Percentiles rank a stretch among this genome's conserved stretches.
Evolutionary conservation across 2,888 invertebrate species (phyloP).

Genomic region (Euplagia quadripunctaria): DNA sequence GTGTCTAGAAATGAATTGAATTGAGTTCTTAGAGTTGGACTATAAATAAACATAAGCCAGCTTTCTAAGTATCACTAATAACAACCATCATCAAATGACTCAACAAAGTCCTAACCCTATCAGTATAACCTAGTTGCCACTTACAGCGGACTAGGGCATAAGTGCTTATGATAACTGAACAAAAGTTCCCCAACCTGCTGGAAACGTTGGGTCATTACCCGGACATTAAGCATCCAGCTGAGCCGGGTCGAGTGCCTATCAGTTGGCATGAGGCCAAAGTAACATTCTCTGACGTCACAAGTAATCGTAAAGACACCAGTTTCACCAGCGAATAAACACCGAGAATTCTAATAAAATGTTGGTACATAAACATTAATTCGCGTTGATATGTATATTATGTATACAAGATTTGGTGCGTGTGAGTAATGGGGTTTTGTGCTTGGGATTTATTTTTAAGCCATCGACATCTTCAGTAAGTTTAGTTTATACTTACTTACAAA

Average conservation of each 20-base stretch:
- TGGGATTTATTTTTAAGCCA: background rate
- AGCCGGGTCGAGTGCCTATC: slow-evolving; percentile 79
- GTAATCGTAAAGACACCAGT: slow-evolving; percentile 43
- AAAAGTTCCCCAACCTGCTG: slow-evolving; percentile 58
- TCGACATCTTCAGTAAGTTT: background rate
- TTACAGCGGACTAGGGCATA: slow-evolving; percentile 26
- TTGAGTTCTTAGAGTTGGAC: background rate
- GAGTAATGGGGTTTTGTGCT: slow-evolving; percentile 28
- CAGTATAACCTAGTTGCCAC: slow-evolving; percentile 29
- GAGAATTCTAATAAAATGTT: slow-evolving; percentile 45
- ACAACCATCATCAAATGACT: slow-evolving; percentile 37
- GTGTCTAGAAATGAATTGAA: background rate
- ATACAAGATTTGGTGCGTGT: slow-evolving; percentile 17
- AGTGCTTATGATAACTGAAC: slow-evolving; percentile 45
- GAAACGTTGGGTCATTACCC: slow-evolving; percentile 80
- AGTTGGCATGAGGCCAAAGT: slow-evolving; percentile 79
- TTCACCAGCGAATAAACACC: slow-evolving; percentile 34
- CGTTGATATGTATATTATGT: slow-evolving; percentile 7
- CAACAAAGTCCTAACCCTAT: slow-evolving; percentile 38
- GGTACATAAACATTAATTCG: slow-evolving; percentile 42
- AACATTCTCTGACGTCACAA: slow-evolving; percentile 72
- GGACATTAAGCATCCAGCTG: slow-evolving; percentile 71
- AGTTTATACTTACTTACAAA: background rate
- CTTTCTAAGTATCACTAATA: slow-evolving; percentile 24
- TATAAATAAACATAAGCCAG: slow-evolving; percentile 17